Evolutionary conservation across 2,888 invertebrate genomes (phyloP).

Genomic region (Watsonalla cultraria): DNA sequence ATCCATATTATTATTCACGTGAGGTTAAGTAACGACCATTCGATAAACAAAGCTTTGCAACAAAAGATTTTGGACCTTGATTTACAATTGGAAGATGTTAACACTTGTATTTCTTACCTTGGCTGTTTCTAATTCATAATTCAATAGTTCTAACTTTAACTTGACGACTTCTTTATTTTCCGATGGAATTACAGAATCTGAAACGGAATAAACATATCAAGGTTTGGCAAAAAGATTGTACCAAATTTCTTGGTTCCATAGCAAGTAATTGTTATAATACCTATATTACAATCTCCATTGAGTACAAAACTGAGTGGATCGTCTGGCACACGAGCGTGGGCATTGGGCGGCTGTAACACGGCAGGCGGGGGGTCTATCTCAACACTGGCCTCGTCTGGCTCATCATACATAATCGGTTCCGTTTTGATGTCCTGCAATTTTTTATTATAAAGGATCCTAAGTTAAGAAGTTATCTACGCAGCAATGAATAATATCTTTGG

Average conservation of each 20-base stretch:
- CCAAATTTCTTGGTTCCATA: too few species aligned
- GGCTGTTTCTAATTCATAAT: conserved; percentile 62
- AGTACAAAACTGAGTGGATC: conserved; percentile 52
- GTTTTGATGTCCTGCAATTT: conserved; percentile 48
- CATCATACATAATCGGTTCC: conserved; percentile 40
- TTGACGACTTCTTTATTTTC: conserved; percentile 50
- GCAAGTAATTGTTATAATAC: conserved; percentile 18
- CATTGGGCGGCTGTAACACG: conserved; percentile 7
- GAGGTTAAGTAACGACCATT: background rate
- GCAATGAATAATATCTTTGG: background rate
- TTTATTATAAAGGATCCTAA: background rate
- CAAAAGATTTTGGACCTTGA: too few species aligned
- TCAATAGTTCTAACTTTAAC: conserved; percentile 54
- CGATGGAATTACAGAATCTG: conserved; percentile 35
- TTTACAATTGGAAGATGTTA: too few species aligned
- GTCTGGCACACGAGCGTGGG: conserved; percentile 14
- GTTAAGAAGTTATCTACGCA: too few species aligned
- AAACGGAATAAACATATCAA: conserved; percentile 16
- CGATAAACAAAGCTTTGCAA: background rate
- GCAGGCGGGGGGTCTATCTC: conserved; percentile 14
- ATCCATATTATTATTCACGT: too few species aligned
- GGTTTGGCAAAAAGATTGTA: background rate
- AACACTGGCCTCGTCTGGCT: conserved; percentile 19
- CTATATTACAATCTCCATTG: conserved; percentile 44
- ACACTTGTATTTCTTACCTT: conserved; percentile 40